Conservation (phyloP, 2,888 invertebrate genomes). For the Tipula confusa region DNA sequence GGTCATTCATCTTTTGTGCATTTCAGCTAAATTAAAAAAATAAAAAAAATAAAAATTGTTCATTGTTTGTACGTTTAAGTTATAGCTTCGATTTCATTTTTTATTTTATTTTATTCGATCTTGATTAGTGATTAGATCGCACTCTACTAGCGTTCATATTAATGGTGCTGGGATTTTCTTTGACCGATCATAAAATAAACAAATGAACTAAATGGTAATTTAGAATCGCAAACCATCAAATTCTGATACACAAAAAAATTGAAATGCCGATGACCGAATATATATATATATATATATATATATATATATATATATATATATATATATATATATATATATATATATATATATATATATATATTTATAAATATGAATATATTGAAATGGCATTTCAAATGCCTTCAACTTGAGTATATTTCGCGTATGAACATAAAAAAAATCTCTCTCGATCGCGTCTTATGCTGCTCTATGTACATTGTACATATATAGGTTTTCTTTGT, state of each 20-base stretch:
- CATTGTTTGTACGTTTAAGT: not conserved
- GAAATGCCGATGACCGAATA: slow-evolving; percentile 12
- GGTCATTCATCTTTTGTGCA: slow-evolving; percentile 12
- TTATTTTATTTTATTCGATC: not conserved
- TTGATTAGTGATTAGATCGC: not conserved
- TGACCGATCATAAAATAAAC: not conserved
- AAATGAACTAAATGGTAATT: not conserved
- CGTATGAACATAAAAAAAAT: not conserved
- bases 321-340: not conserved
- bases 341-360: not conserved
- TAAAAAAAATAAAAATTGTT: not conserved
- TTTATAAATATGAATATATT: not conserved
- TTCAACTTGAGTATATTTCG: not conserved
- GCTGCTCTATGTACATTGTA: not conserved
- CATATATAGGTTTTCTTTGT: not conserved
- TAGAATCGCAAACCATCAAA: not conserved
- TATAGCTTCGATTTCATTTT: not conserved
- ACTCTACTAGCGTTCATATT: not conserved
- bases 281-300: not conserved
- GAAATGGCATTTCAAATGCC: not conserved
- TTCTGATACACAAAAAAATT: not conserved
- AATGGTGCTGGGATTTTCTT: not conserved
- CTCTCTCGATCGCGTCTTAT: not conserved
- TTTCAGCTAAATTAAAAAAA: not conserved
- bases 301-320: not conserved